Evolutionary conservation across 2,113 vertebrate genomes (phyloP), one percentile per base, ranked within the genome.

Genomic region (Rhinoderma darwinii): DNA sequence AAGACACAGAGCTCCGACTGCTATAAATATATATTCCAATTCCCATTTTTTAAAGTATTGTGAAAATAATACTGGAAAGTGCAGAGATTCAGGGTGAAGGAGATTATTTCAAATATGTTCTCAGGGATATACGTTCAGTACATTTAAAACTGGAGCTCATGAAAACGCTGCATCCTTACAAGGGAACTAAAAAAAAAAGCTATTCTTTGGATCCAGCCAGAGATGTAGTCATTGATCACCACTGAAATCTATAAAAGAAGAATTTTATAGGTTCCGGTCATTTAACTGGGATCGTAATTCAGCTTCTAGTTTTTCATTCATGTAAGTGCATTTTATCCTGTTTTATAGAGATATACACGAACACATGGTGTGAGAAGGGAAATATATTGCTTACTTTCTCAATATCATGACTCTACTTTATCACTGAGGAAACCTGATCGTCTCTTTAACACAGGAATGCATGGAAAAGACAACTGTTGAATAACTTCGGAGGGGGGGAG

Each of bases 391-490:
- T 59, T 12, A 68, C 32, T 30, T 73, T 80, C 61, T 86, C 63
- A 78, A 72, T 80, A 68, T 44, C 74, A 86, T 82, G 79, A 86
- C 50, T 80, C 66, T 82, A 79, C 77, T 86, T 81, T 82, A 82
- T 87, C 86, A 82, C 86, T 87, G 68, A 82, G 79, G 86, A 87
- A 87, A 87, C 86, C 30, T 9, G 79, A 87, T 87, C 78, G 54
- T 74, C 78, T 87, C 86, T 87, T 87, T 87, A 87, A 87, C 51
- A 37, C 79, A 82, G 86, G 86, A 87, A 87, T 87, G 86, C 86
- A 72, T 87, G 68, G 78, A 87, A 87, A 87, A 82, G 78, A 87
- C 86, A 87, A 87, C 86, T 87, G 86, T 41, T 82, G 86, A 82
- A 87, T 87, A 87, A 82, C 37, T 70, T 70, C 5, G 51, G 78